Conservation (phyloP, 53 echinoderm and acorn worm genomes). For the Zoroaster sp. region DNA sequence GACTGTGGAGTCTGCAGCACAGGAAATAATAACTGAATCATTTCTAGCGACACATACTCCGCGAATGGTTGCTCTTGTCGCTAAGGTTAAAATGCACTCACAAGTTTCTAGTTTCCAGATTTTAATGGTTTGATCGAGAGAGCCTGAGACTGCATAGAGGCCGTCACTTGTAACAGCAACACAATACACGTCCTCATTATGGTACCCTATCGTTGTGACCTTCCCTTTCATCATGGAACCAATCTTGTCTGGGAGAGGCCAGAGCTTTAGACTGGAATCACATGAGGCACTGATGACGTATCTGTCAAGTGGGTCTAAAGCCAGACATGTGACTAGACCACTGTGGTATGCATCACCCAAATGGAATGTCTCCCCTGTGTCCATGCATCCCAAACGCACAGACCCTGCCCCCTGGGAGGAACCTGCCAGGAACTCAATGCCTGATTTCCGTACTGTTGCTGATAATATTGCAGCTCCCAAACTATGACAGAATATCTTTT, state of each 20-base stretch:
- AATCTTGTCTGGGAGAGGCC: background rate
- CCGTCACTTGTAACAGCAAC: background rate
- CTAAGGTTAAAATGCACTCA: background rate
- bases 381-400: background rate
- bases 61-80: background rate
- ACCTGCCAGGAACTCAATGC: background rate
- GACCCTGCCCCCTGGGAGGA: background rate
- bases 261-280: background rate
- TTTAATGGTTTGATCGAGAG: background rate
- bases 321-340: background rate
- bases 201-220: background rate
- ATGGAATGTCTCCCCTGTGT: background rate
- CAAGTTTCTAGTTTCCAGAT: background rate
- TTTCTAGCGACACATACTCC: background rate
- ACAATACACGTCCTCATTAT: background rate
- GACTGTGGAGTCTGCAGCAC: background rate
- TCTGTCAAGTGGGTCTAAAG: background rate
- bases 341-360: background rate
- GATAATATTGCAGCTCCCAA: background rate
- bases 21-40: background rate
- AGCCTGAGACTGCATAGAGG: background rate
- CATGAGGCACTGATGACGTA: background rate
- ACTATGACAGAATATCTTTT: background rate
- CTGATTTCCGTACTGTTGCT: background rate
- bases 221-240: background rate